These are phyloP conservation scores for Enhydra lutris DNA, from an alignment of 2,113 vertebrate species.

Conservation along the genomic window DNA sequence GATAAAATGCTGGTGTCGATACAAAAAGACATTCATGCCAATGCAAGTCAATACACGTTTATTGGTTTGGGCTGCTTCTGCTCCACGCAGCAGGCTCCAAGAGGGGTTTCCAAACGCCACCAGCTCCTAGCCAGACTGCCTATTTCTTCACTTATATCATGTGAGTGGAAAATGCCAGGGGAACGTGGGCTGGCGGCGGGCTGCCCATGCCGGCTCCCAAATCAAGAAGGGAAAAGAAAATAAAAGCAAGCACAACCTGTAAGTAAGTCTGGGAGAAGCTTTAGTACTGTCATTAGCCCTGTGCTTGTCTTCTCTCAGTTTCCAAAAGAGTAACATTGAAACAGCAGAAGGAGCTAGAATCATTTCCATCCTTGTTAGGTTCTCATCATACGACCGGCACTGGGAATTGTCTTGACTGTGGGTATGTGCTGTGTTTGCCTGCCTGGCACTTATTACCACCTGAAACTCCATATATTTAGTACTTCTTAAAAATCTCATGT, in stretches of 20 bases:
- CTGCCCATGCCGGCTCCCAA: not conserved
- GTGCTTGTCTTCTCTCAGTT: not conserved
- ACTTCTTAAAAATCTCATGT: not conserved
- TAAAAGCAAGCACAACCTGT: slow-evolving; percentile 17
- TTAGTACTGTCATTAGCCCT: not conserved
- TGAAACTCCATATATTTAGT: not conserved
- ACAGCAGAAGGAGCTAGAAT: not conserved
- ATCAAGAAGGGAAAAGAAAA: not conserved
- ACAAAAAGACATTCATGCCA: slow-evolving; percentile 46
- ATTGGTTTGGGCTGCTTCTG: not conserved
- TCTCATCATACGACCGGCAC: not conserved
- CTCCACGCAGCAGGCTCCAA: not conserved
- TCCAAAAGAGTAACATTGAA: not conserved
- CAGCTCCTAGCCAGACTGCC: not conserved
- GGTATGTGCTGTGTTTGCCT: not conserved
- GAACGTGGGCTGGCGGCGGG: not conserved
- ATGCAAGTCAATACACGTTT: not conserved
- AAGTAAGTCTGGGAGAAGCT: not conserved
- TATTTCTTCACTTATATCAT: not conserved
- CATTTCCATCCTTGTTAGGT: not conserved
- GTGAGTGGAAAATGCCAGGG: not conserved
- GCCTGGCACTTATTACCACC: not conserved
- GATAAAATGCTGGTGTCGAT: slow-evolving; percentile 59
- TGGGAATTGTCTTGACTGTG: not conserved
- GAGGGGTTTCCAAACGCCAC: not conserved